Evolutionary conservation across 2,888 invertebrate species (phyloP).

Genomic region (Drosophila gaucha): DNA sequence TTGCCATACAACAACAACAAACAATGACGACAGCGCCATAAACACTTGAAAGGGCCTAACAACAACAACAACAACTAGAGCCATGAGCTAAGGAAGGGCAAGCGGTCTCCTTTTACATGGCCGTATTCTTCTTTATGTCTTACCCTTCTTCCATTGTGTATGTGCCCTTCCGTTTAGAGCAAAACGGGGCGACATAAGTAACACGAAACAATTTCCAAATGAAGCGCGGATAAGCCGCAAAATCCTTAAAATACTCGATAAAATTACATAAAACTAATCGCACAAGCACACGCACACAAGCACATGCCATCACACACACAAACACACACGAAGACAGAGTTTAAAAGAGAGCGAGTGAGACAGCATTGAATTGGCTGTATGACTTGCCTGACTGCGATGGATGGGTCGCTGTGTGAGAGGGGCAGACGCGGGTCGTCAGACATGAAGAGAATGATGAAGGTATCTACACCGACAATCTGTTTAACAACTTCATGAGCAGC

Average conservation of each 20-base stretch:
- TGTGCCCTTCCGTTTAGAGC: constrained; percentile 39
- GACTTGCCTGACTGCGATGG: constrained; percentile 49
- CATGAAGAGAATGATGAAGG: constrained; percentile 75
- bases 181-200: constrained; percentile 67
- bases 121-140: constrained; percentile 29
- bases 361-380: constrained; percentile 52
- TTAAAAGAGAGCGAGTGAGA: constrained; percentile 16
- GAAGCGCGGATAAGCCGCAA: constrained; percentile 81
- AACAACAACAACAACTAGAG: constrained; percentile 29
- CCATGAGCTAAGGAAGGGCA: constrained; percentile 39
- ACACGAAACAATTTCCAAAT: constrained; percentile 79
- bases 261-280: constrained; percentile 84
- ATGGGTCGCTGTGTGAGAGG: constrained; percentile 22
- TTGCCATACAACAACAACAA: constrained; percentile 50
- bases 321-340: neutral
- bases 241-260: constrained; percentile 83
- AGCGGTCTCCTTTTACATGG: constrained; percentile 53
- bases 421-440: constrained; percentile 38
- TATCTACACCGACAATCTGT: constrained; percentile 84
- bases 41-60: constrained; percentile 60
- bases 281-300: constrained; percentile 69
- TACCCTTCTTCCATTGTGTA: constrained; percentile 12
- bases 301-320: constrained; percentile 23
- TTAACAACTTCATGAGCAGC: constrained; percentile 84
- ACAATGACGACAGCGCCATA: constrained; percentile 68